Evolutionary conservation across 2,113 vertebrate genomes (phyloP).

Genomic region (Coptodon bakossiorum): DNA sequence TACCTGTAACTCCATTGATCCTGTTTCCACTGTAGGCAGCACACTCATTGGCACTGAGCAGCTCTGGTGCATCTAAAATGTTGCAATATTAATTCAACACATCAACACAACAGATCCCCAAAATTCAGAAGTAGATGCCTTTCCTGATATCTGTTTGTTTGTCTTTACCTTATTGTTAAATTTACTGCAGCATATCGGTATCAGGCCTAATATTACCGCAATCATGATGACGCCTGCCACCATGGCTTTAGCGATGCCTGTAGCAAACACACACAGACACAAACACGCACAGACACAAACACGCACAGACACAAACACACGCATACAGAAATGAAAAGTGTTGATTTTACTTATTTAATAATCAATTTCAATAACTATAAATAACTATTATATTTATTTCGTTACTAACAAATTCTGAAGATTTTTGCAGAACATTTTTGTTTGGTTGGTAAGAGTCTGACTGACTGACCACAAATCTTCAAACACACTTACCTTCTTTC

Average conservation of each 20-base stretch:
- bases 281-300: background rate
- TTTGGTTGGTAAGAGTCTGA: background rate
- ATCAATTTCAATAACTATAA: background rate
- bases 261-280: background rate
- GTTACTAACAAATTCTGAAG: background rate
- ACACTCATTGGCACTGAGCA: background rate
- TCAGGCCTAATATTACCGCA: background rate
- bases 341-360: background rate
- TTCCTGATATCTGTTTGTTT: background rate
- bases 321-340: background rate
- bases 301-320: background rate
- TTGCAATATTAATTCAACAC: background rate
- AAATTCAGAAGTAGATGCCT: accelerated
- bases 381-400: background rate
- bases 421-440: background rate
- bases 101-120: background rate
- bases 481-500: background rate
- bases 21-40: background rate
- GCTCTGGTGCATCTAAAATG: background rate
- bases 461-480: background rate
- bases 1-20: background rate
- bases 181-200: background rate
- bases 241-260: background rate
- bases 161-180: background rate
- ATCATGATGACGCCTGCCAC: background rate